These are phyloP conservation scores for Ariolimax columbianus DNA, from an alignment of 2,888 invertebrate genomes.

Conservation along the genomic window DNA sequence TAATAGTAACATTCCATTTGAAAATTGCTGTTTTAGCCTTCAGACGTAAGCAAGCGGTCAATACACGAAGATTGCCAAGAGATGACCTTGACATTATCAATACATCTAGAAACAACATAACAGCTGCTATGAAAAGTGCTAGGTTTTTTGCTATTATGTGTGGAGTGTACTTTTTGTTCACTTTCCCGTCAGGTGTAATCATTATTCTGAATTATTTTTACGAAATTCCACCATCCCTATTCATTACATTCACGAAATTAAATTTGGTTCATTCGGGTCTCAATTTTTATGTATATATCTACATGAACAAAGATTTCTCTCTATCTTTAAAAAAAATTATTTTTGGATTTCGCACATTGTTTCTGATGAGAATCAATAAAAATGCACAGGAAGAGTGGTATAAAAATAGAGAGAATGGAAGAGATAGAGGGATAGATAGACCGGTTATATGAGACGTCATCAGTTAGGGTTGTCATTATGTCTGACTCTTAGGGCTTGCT, in stretches of 20 bases:
- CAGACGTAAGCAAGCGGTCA: neutral
- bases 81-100: too few relatives aligned
- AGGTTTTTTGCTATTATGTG: slow-evolving; percentile 16
- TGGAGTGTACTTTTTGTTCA: neutral
- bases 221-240: neutral
- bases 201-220: neutral
- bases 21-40: slow-evolving; percentile 21
- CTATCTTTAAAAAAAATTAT: neutral
- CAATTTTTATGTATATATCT: neutral
- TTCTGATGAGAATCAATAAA: too few relatives aligned
- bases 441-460: too few relatives aligned
- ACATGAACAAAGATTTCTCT: neutral
- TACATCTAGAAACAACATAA: neutral
- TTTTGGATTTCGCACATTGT: neutral
- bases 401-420: too few relatives aligned
- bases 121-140: slow-evolving; percentile 1
- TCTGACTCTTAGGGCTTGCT: too few relatives aligned
- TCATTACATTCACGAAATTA: neutral
- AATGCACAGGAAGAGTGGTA: too few relatives aligned
- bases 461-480: too few relatives aligned
- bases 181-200: neutral
- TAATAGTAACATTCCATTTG: slow-evolving; percentile 15
- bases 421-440: too few relatives aligned
- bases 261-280: neutral
- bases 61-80: neutral